These are phyloP conservation scores for Sussaba pulchella DNA, from an alignment of 2,888 invertebrate genomes.

Conservation along the genomic window DNA sequence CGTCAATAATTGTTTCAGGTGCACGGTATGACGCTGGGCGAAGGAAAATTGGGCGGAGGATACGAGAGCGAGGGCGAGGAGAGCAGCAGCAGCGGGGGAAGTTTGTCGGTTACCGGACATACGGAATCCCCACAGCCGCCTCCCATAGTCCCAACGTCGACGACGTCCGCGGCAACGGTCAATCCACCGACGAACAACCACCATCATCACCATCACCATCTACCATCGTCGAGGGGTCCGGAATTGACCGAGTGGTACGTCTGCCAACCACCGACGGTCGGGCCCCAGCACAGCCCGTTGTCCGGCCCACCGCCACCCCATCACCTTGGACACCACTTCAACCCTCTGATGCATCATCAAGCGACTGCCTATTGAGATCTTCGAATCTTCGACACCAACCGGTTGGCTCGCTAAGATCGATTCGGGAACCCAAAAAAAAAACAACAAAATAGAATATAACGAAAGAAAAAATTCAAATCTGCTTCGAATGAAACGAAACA, in stretches of 20 bases:
- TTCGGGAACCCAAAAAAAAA: not conserved
- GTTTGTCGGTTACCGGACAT: constrained; percentile 88
- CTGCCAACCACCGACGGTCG: constrained; percentile 89
- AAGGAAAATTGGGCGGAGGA: constrained; percentile 86
- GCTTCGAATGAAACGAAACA: not conserved
- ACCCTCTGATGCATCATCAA: constrained; percentile 87
- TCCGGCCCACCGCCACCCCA: constrained; percentile 89
- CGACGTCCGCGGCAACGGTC: constrained; percentile 73
- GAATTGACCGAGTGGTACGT: constrained; percentile 93
- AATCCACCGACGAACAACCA: constrained; percentile 71
- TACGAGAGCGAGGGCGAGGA: constrained; percentile 96
- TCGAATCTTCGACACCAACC: not conserved
- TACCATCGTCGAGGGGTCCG: constrained; percentile 84
- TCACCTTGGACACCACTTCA: constrained; percentile 87
- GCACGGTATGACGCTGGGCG: constrained; percentile 87
- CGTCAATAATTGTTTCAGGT: constrained; percentile 84
- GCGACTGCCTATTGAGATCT: constrained; percentile 81
- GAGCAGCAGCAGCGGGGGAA: constrained; percentile 91
- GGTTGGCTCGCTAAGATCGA: constrained; percentile 21
- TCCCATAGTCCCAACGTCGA: constrained; percentile 85
- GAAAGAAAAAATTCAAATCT: not conserved
- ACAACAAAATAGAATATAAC: not conserved
- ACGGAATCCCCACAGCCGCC: constrained; percentile 85
- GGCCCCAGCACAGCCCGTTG: constrained; percentile 86
- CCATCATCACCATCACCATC: constrained; percentile 80